These are phyloP conservation scores for Ianthella basta DNA, from an alignment of 37 sponge, comb jelly and placozoan genomes.

Conservation along the genomic window DNA sequence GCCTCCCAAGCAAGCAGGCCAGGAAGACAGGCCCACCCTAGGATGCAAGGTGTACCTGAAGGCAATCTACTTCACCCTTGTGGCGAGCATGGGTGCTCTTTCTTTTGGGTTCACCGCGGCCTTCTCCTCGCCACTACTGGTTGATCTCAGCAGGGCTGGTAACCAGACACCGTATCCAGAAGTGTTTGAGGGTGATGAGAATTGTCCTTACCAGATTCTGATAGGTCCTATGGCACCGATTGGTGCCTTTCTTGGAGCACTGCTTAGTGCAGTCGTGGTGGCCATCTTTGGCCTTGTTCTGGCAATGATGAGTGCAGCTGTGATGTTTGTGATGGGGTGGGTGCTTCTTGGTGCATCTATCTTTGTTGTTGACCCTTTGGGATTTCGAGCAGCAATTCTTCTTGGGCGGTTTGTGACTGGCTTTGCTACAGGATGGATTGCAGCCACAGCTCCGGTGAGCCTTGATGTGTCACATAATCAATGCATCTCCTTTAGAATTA, in stretches of 20 bases:
- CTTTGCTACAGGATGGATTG: conserved; percentile 13
- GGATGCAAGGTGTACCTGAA: too few species aligned
- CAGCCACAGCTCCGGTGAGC: conserved; percentile 19
- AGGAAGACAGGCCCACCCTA: too few species aligned
- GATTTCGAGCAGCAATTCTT: conserved; percentile 5
- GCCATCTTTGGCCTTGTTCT: background rate
- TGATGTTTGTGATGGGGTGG: conserved; percentile 3
- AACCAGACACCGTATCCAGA: background rate
- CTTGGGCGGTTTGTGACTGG: conserved; percentile 19
- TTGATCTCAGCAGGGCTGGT: background rate
- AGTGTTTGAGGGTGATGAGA: background rate
- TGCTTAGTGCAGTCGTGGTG: conserved; percentile 3
- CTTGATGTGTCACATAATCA: too few species aligned
- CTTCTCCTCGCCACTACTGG: conserved; percentile 11
- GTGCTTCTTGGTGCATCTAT: background rate
- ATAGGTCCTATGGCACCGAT: conserved; percentile 20
- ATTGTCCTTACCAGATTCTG: background rate
- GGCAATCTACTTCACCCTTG: background rate
- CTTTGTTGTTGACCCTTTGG: background rate
- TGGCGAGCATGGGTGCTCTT: conserved; percentile 3
- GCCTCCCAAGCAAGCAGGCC: too few species aligned
- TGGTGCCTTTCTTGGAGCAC: conserved; percentile 6
- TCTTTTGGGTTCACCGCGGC: background rate
- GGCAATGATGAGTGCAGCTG: background rate
- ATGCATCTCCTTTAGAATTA: too few species aligned